Percentiles rank a stretch among this genome's conserved stretches.
Evolutionary conservation across 2,888 invertebrate genomes (phyloP).

Genomic region (Pedicia rivosa): DNA sequence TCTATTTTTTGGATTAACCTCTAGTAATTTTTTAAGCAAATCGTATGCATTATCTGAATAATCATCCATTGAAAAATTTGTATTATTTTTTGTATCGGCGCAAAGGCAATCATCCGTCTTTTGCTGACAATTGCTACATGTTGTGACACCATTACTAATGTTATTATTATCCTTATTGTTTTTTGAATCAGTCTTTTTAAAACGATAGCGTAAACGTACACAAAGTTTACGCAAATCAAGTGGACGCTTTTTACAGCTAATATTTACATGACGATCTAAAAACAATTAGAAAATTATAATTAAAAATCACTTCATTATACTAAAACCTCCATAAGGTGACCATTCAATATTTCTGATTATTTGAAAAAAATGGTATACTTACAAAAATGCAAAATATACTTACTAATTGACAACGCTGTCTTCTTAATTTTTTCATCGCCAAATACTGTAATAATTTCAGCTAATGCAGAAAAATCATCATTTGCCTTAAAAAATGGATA

Average conservation of each 20-base stretch:
- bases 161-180: not conserved
- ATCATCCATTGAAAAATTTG: constrained; percentile 23
- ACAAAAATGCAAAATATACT: constrained; percentile 30
- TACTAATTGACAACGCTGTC: constrained; percentile 41
- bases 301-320: too few species aligned
- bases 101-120: constrained; percentile 29
- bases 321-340: too few species aligned
- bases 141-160: constrained; percentile 16
- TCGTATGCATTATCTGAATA: constrained; percentile 61
- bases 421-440: constrained; percentile 52
- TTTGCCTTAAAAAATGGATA: constrained; percentile 75
- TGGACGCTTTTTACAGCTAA: constrained; percentile 34
- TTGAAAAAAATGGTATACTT: constrained; percentile 30
- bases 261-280: constrained; percentile 35
- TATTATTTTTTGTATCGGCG: constrained; percentile 19
- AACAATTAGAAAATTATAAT: constrained; percentile 11
- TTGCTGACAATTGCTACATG: constrained; percentile 30
- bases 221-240: constrained; percentile 33
- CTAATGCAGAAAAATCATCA: constrained; percentile 62
- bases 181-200: constrained; percentile 7
- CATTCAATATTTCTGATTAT: not conserved
- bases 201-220: constrained; percentile 28
- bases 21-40: constrained; percentile 51
- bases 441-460: constrained; percentile 66
- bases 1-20: constrained; percentile 60